These are phyloP conservation scores for Operophtera brumata DNA, from an alignment of 2,888 invertebrate genomes.

Conservation along the genomic window DNA sequence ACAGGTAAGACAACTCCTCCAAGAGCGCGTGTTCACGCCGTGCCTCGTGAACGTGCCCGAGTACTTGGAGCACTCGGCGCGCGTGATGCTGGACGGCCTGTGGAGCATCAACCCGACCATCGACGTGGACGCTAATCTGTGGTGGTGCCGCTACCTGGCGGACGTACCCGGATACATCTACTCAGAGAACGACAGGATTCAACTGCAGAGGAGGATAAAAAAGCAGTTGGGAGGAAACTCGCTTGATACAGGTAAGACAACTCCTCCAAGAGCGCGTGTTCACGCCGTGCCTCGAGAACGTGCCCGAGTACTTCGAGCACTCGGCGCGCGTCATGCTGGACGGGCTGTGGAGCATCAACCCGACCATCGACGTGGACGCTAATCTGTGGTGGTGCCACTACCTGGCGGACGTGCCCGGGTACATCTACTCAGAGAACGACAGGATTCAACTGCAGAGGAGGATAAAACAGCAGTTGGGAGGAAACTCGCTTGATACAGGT, in stretches of 20 bases:
- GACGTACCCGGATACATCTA: constrained; percentile 80
- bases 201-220: constrained; percentile 48
- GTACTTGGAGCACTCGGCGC: constrained; percentile 84
- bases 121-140: constrained; percentile 72
- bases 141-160: constrained; percentile 77
- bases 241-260: constrained; percentile 49
- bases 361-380: constrained; percentile 75
- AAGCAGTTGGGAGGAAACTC: constrained; percentile 53
- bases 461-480: constrained; percentile 49
- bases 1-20: constrained; percentile 56
- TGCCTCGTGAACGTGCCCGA: constrained; percentile 80
- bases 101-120: constrained; percentile 85
- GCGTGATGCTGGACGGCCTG: constrained; percentile 84
- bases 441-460: constrained; percentile 50
- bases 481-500: constrained; percentile 57
- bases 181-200: constrained; percentile 55
- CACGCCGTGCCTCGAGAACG: constrained; percentile 81
- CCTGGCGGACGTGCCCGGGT: constrained; percentile 80
- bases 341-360: constrained; percentile 86
- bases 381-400: constrained; percentile 79
- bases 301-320: constrained; percentile 82
- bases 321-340: constrained; percentile 84
- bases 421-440: constrained; percentile 68
- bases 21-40: constrained; percentile 82
- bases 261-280: constrained; percentile 80